Conservation (phyloP, 2,113 vertebrate genomes). For the Forbesichthys papilliferus region DNA sequence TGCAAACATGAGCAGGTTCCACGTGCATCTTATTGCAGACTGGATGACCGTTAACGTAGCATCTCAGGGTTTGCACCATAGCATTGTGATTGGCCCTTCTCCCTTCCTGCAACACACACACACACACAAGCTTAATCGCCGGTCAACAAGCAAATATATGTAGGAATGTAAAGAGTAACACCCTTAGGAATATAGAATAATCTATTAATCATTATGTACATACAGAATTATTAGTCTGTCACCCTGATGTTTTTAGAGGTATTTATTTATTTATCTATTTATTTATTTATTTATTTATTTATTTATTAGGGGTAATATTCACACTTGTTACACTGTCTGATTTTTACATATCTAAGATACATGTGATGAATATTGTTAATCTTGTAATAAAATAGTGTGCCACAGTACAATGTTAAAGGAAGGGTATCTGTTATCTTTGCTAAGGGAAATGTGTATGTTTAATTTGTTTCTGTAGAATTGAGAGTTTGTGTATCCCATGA, state of each 20-base stretch:
- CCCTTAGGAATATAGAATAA: too few species aligned
- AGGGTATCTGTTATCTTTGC: slow-evolving; percentile 43
- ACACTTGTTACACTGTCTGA: slow-evolving; percentile 58
- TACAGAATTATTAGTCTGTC: slow-evolving; percentile 31
- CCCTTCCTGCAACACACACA: too few species aligned
- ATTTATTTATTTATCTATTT: not conserved
- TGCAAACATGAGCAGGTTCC: too few species aligned
- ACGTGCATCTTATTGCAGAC: too few species aligned
- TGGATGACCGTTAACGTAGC: slow-evolving; percentile 16
- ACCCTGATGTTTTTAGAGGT: slow-evolving; percentile 36
- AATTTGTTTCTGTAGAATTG: slow-evolving; percentile 63
- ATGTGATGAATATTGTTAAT: slow-evolving; percentile 72
- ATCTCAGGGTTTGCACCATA: too few species aligned
- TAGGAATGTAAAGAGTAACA: too few species aligned
- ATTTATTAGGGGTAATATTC: slow-evolving; percentile 29
- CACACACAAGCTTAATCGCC: too few species aligned
- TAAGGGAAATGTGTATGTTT: slow-evolving; percentile 57
- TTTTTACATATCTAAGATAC: slow-evolving; percentile 63
- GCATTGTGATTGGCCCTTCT: not conserved
- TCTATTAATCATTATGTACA: too few species aligned
- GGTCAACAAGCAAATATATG: too few species aligned
- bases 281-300: slow-evolving; percentile 3
- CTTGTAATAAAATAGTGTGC: slow-evolving; percentile 65
- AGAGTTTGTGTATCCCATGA: slow-evolving; percentile 53
- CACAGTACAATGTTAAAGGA: slow-evolving; percentile 43